Conservation (phyloP, 2,113 vertebrate species). For the Glaucidium brasilianum region DNA sequence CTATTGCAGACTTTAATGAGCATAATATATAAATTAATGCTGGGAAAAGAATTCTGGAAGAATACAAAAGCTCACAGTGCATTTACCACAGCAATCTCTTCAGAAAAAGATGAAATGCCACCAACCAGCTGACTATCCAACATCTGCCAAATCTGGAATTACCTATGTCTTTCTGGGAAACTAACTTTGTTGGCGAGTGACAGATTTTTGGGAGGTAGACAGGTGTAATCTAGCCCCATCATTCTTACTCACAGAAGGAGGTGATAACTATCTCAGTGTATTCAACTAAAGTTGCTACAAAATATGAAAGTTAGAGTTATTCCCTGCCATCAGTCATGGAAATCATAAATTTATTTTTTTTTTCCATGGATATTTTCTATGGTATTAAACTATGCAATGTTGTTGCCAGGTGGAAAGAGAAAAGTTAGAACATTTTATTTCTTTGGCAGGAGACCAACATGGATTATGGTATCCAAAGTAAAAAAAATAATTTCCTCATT, state of each 20-base stretch:
- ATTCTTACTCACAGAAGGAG: background rate
- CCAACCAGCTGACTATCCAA: background rate
- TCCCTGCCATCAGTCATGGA: background rate
- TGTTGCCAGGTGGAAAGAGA: background rate
- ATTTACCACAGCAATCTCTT: background rate
- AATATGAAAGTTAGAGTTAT: background rate
- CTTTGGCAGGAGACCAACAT: background rate
- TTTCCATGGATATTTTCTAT: background rate
- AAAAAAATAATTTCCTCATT: background rate
- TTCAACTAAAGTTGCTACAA: background rate
- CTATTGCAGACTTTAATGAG: background rate
- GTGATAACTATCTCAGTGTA: too few species aligned
- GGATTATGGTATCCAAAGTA: background rate
- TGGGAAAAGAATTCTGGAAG: background rate
- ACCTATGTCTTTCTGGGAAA: background rate
- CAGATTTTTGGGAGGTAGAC: accelerated
- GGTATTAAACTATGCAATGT: background rate
- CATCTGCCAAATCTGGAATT: background rate
- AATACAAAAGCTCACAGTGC: background rate
- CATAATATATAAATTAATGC: background rate
- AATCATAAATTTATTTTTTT: background rate
- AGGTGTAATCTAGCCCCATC: background rate
- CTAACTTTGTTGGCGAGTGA: accelerated
- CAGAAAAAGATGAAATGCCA: background rate
- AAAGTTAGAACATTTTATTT: background rate